Evolutionary conservation across 2,113 vertebrate genomes (phyloP).

Genomic region (Chloroceryle aenea): DNA sequence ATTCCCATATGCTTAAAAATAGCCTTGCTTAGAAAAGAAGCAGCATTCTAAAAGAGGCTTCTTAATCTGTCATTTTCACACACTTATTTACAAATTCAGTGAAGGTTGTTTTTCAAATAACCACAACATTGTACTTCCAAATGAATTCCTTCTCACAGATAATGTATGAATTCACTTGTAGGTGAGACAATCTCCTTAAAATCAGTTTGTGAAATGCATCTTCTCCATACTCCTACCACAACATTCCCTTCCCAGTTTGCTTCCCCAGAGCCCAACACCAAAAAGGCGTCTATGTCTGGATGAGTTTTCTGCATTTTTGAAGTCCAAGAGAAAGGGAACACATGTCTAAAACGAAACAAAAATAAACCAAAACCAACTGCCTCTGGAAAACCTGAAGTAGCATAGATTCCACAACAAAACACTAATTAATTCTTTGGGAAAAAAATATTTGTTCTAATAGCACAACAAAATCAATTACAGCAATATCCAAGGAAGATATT

Average conservation of each 20-base stretch:
- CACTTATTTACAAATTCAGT: neutral
- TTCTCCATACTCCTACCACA: neutral
- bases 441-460: neutral
- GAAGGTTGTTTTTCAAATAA: neutral
- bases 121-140: neutral
- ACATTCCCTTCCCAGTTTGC: neutral
- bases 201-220: neutral
- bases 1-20: conserved; percentile 25
- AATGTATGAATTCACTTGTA: neutral
- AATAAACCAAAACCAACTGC: neutral
- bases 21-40: conserved; percentile 37
- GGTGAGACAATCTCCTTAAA: neutral
- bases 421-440: neutral
- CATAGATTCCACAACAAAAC: neutral
- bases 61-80: conserved; percentile 43
- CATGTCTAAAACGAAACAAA: neutral
- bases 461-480: neutral
- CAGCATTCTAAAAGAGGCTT: neutral
- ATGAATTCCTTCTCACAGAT: neutral
- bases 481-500: neutral
- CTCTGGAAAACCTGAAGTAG: neutral
- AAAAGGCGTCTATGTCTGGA: neutral
- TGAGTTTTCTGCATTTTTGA: neutral
- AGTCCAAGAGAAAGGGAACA: neutral
- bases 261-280: neutral